Evolutionary conservation across 2,797 vertebrate genomes (phyloP), one percentile per base, ranked within the genome.

Genomic region (Mico argentatus): DNA sequence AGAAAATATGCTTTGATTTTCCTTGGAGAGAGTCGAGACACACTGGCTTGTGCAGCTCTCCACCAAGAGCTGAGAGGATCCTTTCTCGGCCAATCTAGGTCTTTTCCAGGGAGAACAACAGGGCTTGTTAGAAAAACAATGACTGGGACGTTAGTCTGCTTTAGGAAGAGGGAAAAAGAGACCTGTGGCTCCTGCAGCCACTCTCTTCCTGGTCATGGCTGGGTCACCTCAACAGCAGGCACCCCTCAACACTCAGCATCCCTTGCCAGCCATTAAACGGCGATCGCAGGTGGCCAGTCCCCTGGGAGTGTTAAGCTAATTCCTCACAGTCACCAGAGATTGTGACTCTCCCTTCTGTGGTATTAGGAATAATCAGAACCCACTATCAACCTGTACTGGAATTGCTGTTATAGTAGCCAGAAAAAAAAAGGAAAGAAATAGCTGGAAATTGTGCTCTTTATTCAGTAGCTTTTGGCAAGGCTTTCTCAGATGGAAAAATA

Each of bases 401-500:
- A 44, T 44, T 44, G 7, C 41, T 44, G 41, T 7, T 44, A 7
- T 1, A 44, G 41, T 6, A 44, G 41, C 41, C 41, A 46, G 10
- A 22, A 46, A 55, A 41, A 26, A 26, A 8, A 48, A 5, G 5
- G 4, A 44, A 30, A 36, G 59, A 50, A 72, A 93, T 44, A 57
- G 73, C 41, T 2, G 20, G 33, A 70, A 86, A 85, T 81, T 95
- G 72, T 92, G 76, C 82, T 93, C 50, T 89, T 92, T 92, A 70
- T 36, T 44, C 59, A 11, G 10, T 14, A 77, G 86, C 93, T 85
- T 91, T 70, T 27, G 20, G 64, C 41, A 64, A 41, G 70, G 77
- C 81, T n/a, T 52, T 90, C 84, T 95, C 82, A 76, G 55, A 10
- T 22, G 82, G 79, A 82, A 76, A 93, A 72, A 81, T 5, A 4